Conservation (phyloP, 2,113 vertebrate genomes). For the Heterocephalus glaber region DNA sequence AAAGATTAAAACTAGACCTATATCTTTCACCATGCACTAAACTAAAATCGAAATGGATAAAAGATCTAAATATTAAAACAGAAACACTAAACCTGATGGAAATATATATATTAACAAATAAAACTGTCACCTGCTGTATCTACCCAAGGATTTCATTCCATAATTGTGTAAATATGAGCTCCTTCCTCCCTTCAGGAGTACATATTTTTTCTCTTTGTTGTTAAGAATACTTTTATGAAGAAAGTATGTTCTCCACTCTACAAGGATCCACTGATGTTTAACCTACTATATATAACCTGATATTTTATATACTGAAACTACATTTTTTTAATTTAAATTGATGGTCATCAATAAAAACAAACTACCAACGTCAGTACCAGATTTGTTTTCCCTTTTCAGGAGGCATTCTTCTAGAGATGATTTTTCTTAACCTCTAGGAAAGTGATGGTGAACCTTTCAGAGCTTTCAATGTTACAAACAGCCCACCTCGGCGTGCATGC, state of each 20-base stretch:
- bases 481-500: too few species aligned
- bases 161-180: background rate
- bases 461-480: background rate
- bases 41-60: too few species aligned
- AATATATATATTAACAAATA: too few species aligned
- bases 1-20: too few species aligned
- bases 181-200: background rate
- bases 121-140: background rate
- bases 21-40: too few species aligned
- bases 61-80: too few species aligned
- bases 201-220: background rate
- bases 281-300: background rate
- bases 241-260: background rate
- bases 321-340: background rate
- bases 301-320: background rate
- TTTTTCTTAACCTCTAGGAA: background rate
- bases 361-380: background rate
- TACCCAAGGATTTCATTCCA: background rate
- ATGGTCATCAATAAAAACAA: background rate
- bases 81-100: too few species aligned
- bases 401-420: background rate
- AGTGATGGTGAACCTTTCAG: background rate
- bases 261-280: background rate
- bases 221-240: background rate
- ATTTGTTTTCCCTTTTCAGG: background rate